phyloP scores from a whole-genome alignment of 2,113 vertebrate genomes.

The Alouatta palliata region DNA sequence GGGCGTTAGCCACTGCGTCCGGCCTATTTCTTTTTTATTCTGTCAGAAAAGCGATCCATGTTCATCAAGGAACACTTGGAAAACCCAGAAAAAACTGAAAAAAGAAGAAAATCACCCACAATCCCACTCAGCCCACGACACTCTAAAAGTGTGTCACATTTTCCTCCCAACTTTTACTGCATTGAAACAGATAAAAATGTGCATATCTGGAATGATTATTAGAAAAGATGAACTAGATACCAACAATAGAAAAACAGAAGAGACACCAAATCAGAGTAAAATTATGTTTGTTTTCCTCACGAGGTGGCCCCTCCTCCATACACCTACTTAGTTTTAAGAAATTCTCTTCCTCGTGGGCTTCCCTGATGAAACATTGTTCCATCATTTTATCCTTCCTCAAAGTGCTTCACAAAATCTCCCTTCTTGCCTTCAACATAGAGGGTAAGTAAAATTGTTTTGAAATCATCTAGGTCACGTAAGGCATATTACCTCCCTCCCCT shows the following conservation, averaged over 20 bases:
- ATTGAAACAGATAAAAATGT: neutral
- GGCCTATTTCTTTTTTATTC: neutral
- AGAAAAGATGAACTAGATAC: neutral
- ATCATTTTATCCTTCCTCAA: constrained; percentile 24
- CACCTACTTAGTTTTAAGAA: neutral
- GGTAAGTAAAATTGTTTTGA: neutral
- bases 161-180: neutral
- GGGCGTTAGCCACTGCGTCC: too few species aligned
- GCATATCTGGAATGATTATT: neutral
- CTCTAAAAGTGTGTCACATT: neutral
- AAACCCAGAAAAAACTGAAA: neutral
- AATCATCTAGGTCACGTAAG: neutral
- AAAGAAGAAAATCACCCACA: neutral
- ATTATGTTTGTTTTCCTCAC: neutral
- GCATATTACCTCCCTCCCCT: neutral
- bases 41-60: neutral
- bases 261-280: neutral
- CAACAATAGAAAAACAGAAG: neutral
- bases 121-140: neutral
- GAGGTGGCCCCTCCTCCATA: neutral
- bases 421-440: neutral
- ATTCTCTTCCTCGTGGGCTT: neutral
- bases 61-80: neutral
- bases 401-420: neutral
- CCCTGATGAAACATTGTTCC: neutral